Percentiles rank a stretch among this genome's conserved stretches.
These are phyloP conservation scores for Bubo blakistoni DNA, from an alignment of 2,113 vertebrate species.

Conservation along the genomic window DNA sequence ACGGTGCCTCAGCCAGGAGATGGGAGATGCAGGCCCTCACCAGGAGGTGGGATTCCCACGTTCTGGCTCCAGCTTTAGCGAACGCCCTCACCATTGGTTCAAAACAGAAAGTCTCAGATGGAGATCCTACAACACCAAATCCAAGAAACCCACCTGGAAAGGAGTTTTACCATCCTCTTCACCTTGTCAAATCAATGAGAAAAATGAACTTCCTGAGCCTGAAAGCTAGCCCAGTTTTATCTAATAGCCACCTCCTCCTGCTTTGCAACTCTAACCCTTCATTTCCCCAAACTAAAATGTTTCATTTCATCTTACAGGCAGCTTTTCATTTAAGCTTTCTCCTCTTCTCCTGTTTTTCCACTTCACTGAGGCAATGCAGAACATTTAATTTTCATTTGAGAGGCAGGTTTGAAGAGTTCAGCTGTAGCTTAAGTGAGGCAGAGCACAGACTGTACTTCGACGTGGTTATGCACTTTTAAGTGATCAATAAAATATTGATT, in stretches of 20 bases:
- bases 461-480: not conserved
- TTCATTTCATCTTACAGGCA: not conserved
- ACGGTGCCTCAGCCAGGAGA: not conserved
- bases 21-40: not conserved
- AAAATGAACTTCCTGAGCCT: not conserved
- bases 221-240: not conserved
- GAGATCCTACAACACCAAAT: not conserved
- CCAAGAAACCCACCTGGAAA: rapidly evolving
- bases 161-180: not conserved
- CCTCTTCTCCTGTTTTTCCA: not conserved
- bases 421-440: not conserved
- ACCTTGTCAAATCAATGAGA: not conserved
- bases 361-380: not conserved
- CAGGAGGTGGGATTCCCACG: not conserved
- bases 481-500: slow-evolving; percentile 1
- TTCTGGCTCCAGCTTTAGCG: not conserved
- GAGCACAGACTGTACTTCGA: not conserved
- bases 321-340: not conserved
- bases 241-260: not conserved
- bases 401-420: not conserved
- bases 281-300: not conserved
- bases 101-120: not conserved
- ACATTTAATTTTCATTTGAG: not conserved
- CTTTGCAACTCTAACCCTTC: not conserved
- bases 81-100: not conserved